These are phyloP conservation scores for Drosophila elegans DNA, from an alignment of 1,140 invertebrate genomes.

Conservation along the genomic window DNA sequence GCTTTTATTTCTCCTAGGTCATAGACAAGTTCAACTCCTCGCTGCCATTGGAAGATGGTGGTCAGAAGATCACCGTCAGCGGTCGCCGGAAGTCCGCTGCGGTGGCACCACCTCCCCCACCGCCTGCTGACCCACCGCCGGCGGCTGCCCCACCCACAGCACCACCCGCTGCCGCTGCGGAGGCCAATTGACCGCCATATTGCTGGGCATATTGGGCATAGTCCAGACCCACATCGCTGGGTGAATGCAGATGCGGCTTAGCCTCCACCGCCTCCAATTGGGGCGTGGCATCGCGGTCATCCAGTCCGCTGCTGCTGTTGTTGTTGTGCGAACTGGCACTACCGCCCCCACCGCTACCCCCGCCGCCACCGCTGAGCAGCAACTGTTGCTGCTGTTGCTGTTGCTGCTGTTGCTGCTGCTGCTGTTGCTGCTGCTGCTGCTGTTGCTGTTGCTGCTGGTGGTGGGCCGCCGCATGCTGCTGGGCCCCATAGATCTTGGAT, in stretches of 20 bases:
- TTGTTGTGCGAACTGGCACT: slow-evolving; percentile 75
- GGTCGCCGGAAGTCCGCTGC: slow-evolving; percentile 91
- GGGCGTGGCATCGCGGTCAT: slow-evolving; percentile 79
- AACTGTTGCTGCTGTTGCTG: slow-evolving; percentile 59
- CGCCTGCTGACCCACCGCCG: slow-evolving; percentile 56
- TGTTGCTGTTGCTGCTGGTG: slow-evolving; percentile 77
- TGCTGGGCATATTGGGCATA: slow-evolving; percentile 84
- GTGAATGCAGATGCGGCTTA: slow-evolving; percentile 78
- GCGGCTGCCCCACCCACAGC: slow-evolving; percentile 47
- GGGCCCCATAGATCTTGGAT: slow-evolving; percentile 88
- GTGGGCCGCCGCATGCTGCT: slow-evolving; percentile 73
- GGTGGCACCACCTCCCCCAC: slow-evolving; percentile 71
- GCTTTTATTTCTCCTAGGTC: slow-evolving; percentile 57
- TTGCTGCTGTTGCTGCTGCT: slow-evolving; percentile 72
- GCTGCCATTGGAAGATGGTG: slow-evolving; percentile 85
- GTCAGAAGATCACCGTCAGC: slow-evolving; percentile 94
- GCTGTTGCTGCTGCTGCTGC: slow-evolving; percentile 68
- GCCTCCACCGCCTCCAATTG: slow-evolving; percentile 74
- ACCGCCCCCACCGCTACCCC: slow-evolving; percentile 42
- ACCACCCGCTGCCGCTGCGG: slow-evolving; percentile 55
- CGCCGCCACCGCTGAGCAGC: slow-evolving; percentile 39
- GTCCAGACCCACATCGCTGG: slow-evolving; percentile 77
- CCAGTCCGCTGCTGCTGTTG: slow-evolving; percentile 74
- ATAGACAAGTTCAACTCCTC: slow-evolving; percentile 82
- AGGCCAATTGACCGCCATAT: slow-evolving; percentile 79